Evolutionary conservation across 2,888 invertebrate genomes (phyloP).

Genomic region (Hesperia comma): DNA sequence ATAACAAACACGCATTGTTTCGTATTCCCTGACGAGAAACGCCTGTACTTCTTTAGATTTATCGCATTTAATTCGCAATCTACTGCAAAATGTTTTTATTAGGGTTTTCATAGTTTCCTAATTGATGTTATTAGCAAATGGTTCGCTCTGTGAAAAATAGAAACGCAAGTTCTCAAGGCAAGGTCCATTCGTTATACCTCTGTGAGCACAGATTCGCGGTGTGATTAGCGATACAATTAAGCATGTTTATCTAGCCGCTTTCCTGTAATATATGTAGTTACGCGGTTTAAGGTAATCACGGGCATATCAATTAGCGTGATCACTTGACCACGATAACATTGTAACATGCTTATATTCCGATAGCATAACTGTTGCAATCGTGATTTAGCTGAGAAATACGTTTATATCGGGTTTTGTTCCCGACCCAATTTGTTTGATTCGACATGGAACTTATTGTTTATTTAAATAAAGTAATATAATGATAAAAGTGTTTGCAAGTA

Average conservation of each 20-base stretch:
- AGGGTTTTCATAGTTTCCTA: constrained; percentile 47
- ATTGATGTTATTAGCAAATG: constrained; percentile 58
- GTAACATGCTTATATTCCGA: constrained; percentile 24
- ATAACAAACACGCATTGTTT: constrained; percentile 60
- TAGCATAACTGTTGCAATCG: constrained; percentile 28
- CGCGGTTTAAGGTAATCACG: constrained; percentile 30
- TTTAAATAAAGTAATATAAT: no score
- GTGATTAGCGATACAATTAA: constrained; percentile 66
- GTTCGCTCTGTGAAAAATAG: constrained; percentile 63
- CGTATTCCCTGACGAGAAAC: constrained; percentile 45
- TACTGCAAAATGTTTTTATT: constrained; percentile 48
- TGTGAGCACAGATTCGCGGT: constrained; percentile 61
- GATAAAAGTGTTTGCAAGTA: no score
- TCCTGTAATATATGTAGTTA: constrained; percentile 54
- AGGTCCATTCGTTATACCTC: constrained; percentile 62
- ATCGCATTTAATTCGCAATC: constrained; percentile 53
- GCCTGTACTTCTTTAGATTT: constrained; percentile 50
- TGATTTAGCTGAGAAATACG: background rate
- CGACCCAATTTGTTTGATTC: no score
- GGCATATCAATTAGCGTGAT: constrained; percentile 34
- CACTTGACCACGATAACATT: constrained; percentile 26
- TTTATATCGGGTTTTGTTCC: no score
- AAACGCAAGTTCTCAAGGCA: constrained; percentile 74
- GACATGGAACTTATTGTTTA: no score
- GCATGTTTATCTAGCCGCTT: constrained; percentile 64